These are phyloP conservation scores for Proteles cristata DNA, from an alignment of 2,113 vertebrate genomes.

Conservation along the genomic window DNA sequence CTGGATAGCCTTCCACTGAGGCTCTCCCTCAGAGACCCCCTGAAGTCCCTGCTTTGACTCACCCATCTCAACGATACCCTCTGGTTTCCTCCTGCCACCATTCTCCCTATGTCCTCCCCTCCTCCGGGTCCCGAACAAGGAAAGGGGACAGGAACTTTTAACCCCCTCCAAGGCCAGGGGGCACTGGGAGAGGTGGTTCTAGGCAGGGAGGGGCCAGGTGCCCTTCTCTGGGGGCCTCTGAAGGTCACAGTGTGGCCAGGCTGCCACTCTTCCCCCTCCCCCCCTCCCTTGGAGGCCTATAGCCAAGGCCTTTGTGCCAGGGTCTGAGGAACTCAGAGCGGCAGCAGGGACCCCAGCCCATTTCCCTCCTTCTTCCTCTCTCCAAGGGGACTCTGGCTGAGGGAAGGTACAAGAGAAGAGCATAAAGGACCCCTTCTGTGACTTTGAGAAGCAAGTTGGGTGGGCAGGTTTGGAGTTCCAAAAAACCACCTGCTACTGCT, in stretches of 20 bases:
- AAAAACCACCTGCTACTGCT: conserved; percentile 75
- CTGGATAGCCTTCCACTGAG: neutral
- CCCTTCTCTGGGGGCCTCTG: conserved; percentile 86
- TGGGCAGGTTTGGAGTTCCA: conserved; percentile 66
- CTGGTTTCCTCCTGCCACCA: neutral
- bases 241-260: conserved; percentile 84
- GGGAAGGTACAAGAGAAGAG: neutral
- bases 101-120: neutral
- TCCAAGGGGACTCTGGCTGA: neutral
- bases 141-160: conserved; percentile 43
- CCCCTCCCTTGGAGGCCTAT: conserved; percentile 55
- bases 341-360: conserved; percentile 58
- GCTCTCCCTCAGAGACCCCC: neutral
- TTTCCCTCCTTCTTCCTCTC: conserved; percentile 18
- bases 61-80: neutral
- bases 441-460: conserved; percentile 35
- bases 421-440: neutral
- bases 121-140: neutral
- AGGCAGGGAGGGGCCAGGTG: conserved; percentile 75
- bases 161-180: conserved; percentile 55
- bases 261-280: conserved; percentile 62
- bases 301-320: conserved; percentile 81
- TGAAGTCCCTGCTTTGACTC: neutral
- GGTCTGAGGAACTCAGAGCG: conserved; percentile 63
- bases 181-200: conserved; percentile 35